These are phyloP conservation scores for Phenganax stokvisi DNA, from an alignment of 92 coral and sea anemone genomes.

Conservation along the genomic window DNA sequence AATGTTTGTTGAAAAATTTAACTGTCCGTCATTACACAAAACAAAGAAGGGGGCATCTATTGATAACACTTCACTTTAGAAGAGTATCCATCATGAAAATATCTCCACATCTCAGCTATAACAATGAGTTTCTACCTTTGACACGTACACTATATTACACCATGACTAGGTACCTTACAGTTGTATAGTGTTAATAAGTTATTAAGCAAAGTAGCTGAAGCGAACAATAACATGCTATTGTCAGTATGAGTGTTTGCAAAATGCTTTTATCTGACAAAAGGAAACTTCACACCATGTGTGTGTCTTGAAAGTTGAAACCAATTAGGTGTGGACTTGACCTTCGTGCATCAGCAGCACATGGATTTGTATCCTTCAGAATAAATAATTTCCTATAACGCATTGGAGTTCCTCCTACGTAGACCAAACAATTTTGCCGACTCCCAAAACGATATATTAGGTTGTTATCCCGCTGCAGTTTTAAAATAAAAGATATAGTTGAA, in stretches of 20 bases:
- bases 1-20: conserved; percentile 37
- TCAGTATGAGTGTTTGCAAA: background rate
- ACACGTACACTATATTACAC: background rate
- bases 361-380: background rate
- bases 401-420: conserved; percentile 10
- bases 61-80: background rate
- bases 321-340: conserved; percentile 20
- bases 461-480: too few relatives aligned
- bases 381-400: conserved; percentile 3
- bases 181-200: background rate
- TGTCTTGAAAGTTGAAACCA: background rate
- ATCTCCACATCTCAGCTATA: background rate
- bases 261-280: background rate
- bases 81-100: background rate
- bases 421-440: conserved; percentile 17
- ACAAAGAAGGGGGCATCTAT: conserved; percentile 26
- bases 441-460: background rate
- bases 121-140: background rate
- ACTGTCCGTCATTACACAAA: conserved; percentile 22
- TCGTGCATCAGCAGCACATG: background rate
- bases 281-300: background rate
- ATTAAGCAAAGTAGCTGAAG: background rate
- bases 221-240: background rate
- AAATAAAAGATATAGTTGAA: too few relatives aligned
- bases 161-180: background rate